Evolutionary conservation across 1,140 invertebrate genomes (phyloP).

Genomic region (Rhopalosiphum padi): DNA sequence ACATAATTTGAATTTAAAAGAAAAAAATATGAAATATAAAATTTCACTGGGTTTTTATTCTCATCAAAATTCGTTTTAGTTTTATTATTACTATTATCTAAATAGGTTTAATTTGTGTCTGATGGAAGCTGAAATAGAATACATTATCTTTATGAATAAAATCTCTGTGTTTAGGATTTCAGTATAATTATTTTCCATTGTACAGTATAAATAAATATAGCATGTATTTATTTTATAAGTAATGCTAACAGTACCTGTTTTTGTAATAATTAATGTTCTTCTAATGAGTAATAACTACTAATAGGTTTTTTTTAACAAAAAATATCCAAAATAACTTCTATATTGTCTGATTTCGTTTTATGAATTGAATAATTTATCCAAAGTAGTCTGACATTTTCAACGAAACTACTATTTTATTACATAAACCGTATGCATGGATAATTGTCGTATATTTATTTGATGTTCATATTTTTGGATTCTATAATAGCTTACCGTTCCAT

Average conservation of each 20-base stretch:
- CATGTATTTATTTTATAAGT: not conserved
- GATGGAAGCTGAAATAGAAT: not conserved
- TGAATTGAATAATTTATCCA: not conserved
- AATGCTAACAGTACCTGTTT: not conserved
- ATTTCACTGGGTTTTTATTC: not conserved
- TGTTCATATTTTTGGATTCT: not conserved
- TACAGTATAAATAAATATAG: not conserved
- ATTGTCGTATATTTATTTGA: not conserved
- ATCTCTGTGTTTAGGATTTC: not conserved
- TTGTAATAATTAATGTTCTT: not conserved
- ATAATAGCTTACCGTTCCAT: not conserved
- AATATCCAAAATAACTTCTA: not conserved
- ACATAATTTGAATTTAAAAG: not conserved
- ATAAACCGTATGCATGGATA: not conserved
- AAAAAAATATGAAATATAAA: not conserved
- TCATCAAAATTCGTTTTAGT: not conserved
- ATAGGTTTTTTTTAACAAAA: not conserved
- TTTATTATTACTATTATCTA: not conserved
- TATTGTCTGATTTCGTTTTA: not conserved
- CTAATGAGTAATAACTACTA: not conserved
- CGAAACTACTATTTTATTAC: not conserved
- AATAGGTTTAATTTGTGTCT: not conserved
- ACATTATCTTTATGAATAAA: not conserved
- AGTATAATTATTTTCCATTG: not conserved
- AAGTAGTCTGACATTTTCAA: not conserved